These are phyloP conservation scores for Drosophila quasianomalipes DNA, from an alignment of 2,888 invertebrate species.

Conservation along the genomic window DNA sequence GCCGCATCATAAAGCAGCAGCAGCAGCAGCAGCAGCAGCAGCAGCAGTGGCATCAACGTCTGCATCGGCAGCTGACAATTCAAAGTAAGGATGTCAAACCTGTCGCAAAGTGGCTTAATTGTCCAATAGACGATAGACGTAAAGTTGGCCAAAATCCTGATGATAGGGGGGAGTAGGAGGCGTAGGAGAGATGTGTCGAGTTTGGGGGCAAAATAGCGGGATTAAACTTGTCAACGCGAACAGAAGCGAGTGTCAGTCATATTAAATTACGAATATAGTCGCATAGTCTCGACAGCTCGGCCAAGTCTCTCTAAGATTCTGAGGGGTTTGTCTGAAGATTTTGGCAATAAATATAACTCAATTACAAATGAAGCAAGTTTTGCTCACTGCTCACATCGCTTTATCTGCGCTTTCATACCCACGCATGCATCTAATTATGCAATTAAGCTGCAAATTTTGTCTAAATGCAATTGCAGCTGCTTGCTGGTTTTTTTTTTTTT, in stretches of 20 bases:
- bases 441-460: conserved; percentile 57
- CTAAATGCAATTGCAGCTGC: conserved; percentile 67
- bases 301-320: neutral
- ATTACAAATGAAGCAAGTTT: conserved; percentile 44
- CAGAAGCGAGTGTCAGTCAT: conserved; percentile 64
- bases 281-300: neutral
- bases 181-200: neutral
- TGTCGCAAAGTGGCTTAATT: conserved; percentile 80
- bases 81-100: conserved; percentile 78
- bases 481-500: conserved; percentile 1
- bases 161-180: neutral
- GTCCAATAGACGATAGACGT: conserved; percentile 77
- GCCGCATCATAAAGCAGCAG: neutral
- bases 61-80: conserved; percentile 56
- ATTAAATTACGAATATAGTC: conserved; percentile 61
- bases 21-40: conserved; percentile 15
- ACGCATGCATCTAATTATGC: conserved; percentile 49
- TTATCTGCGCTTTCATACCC: conserved; percentile 6
- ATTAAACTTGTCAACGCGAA: conserved; percentile 67
- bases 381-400: neutral
- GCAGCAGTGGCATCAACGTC: conserved; percentile 40
- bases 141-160: conserved; percentile 4
- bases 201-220: conserved; percentile 14
- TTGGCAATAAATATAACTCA: conserved; percentile 51
- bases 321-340: conserved; percentile 1